Conservation (phyloP, 2,797 vertebrate genomes). For the Echeneis naucrates region DNA sequence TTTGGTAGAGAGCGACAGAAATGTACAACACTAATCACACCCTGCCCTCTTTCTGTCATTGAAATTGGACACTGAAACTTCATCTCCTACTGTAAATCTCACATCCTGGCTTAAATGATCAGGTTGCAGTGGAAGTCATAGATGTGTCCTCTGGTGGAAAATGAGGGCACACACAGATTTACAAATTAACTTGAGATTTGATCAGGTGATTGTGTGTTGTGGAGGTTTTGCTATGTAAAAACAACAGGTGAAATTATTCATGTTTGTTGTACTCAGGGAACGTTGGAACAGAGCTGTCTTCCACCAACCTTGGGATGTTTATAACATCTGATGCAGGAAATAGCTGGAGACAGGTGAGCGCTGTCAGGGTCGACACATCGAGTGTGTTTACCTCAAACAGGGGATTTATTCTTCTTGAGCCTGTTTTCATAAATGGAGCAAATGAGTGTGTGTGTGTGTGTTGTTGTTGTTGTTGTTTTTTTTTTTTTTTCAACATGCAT, state of each 20-base stretch:
- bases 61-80: slow-evolving; percentile 54
- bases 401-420: slow-evolving; percentile 18
- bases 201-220: slow-evolving; percentile 53
- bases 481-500: slow-evolving; percentile 46
- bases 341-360: slow-evolving; percentile 94
- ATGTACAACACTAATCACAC: slow-evolving; percentile 49
- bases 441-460: slow-evolving; percentile 22
- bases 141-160: slow-evolving; percentile 55
- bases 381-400: slow-evolving; percentile 23
- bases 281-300: slow-evolving; percentile 91
- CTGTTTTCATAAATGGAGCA: slow-evolving; percentile 4
- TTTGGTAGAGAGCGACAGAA: slow-evolving; percentile 34
- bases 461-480: too few species aligned
- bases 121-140: slow-evolving; percentile 38
- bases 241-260: slow-evolving; percentile 50
- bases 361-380: slow-evolving; percentile 1
- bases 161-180: slow-evolving; percentile 44
- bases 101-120: slow-evolving; percentile 51
- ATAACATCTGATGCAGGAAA: slow-evolving; percentile 96
- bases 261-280: slow-evolving; percentile 86
- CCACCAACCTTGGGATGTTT: slow-evolving; percentile 91
- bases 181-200: slow-evolving; percentile 39
- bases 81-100: slow-evolving; percentile 37
- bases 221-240: slow-evolving; percentile 63
- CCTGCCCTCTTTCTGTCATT: slow-evolving; percentile 61